Percentiles rank a stretch among this genome's conserved stretches.
These are phyloP conservation scores for Hermaeophaga mercurialis DNA, from an alignment of 2,888 invertebrate genomes.

Conservation along the genomic window DNA sequence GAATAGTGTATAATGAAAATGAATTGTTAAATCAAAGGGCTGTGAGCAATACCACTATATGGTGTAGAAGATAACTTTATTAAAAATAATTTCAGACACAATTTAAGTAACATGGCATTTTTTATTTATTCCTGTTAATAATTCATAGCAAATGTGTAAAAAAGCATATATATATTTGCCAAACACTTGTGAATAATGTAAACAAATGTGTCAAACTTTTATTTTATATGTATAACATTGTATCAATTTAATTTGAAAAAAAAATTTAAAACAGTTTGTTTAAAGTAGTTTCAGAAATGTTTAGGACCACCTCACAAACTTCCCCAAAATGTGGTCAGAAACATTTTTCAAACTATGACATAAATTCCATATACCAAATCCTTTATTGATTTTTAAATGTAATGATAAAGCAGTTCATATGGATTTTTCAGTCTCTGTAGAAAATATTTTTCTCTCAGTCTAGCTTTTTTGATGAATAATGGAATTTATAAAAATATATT, in stretches of 20 bases:
- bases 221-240: too few relatives aligned
- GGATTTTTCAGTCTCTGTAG: not conserved
- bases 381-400: too few relatives aligned
- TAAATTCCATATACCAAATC: too few relatives aligned
- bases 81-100: constrained; percentile 10
- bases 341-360: too few relatives aligned
- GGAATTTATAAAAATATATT: not conserved
- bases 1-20: constrained; percentile 5
- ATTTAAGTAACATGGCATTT: constrained; percentile 35
- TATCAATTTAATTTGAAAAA: too few relatives aligned
- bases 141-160: constrained; percentile 2
- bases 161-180: not conserved
- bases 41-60: not conserved
- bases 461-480: not conserved
- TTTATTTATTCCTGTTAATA: constrained; percentile 12
- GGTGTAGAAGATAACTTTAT: constrained; percentile 5
- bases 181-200: too few relatives aligned
- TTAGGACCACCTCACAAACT: too few relatives aligned
- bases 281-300: too few relatives aligned
- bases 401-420: too few relatives aligned
- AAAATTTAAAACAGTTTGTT: too few relatives aligned
- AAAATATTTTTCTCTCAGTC: not conserved
- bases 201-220: too few relatives aligned
- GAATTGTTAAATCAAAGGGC: not conserved
- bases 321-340: too few relatives aligned